Evolutionary conservation across 2,113 vertebrate species (phyloP).

Genomic region (Mastomys natalensis): DNA sequence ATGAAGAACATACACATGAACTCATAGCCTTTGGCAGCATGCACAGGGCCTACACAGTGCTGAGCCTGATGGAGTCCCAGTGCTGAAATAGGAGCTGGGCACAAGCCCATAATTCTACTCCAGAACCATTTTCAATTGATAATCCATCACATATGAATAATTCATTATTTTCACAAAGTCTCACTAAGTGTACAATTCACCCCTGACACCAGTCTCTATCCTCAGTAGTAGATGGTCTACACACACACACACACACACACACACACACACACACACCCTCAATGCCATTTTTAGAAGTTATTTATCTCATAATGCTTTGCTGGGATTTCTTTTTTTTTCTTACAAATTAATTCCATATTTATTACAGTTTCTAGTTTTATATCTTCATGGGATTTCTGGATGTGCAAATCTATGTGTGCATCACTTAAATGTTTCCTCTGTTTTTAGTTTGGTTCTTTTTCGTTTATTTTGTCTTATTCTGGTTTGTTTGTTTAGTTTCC

Average conservation of each 20-base stretch:
- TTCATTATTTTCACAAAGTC: not conserved
- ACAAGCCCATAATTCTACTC: not conserved
- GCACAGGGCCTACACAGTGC: not conserved
- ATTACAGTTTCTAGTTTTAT: not conserved
- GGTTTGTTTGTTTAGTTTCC: not conserved
- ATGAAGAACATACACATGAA: not conserved
- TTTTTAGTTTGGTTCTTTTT: not conserved
- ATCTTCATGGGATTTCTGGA: not conserved
- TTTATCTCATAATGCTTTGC: not conserved
- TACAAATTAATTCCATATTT: not conserved
- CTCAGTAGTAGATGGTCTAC: not conserved
- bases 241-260: too few relatives aligned
- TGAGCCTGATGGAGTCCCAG: not conserved
- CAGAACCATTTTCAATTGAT: not conserved
- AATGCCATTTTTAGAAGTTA: not conserved
- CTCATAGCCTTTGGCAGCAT: not conserved
- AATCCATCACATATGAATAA: not conserved
- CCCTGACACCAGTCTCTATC: not conserved
- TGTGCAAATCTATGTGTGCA: not conserved
- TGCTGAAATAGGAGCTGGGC: not conserved
- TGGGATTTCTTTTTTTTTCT: not conserved
- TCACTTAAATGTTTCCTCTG: not conserved
- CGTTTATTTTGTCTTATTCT: not conserved
- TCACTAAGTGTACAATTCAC: not conserved
- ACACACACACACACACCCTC: not conserved